Percentiles rank a stretch among this genome's conserved stretches.
These are phyloP conservation scores for Macrobrachium nipponense DNA, from an alignment of 1,140 invertebrate species.

Conservation along the genomic window DNA sequence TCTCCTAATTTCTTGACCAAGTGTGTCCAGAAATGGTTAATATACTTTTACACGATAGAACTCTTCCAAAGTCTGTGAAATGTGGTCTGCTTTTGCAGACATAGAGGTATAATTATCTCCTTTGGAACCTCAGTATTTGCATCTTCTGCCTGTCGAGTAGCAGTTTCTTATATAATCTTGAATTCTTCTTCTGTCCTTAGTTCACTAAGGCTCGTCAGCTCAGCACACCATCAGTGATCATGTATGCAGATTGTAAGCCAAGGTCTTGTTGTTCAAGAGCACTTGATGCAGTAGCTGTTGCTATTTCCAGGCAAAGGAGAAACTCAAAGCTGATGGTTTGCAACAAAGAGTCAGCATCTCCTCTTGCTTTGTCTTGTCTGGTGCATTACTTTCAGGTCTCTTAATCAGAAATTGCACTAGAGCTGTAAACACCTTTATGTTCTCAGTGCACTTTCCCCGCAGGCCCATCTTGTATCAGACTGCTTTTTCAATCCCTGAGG, in stretches of 20 bases:
- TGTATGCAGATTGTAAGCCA: background rate
- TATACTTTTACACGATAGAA: constrained; percentile 18
- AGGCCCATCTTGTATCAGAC: too few relatives aligned
- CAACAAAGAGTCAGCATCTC: background rate
- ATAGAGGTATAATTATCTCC: constrained; percentile 3
- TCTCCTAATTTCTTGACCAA: constrained; percentile 15
- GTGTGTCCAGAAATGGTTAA: constrained; percentile 10
- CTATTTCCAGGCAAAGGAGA: background rate
- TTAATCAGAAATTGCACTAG: too few relatives aligned
- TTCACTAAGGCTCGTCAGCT: background rate
- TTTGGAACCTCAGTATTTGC: constrained; percentile 13
- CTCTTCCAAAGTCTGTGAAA: constrained; percentile 4
- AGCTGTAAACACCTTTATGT: too few relatives aligned
- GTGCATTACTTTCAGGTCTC: too few relatives aligned
- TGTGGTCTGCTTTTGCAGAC: background rate
- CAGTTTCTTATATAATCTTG: constrained; percentile 1
- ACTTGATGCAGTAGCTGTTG: constrained; percentile 15
- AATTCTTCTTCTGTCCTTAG: constrained; percentile 26
- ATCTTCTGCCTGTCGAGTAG: background rate
- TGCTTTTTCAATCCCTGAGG: too few relatives aligned
- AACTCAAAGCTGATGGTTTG: background rate
- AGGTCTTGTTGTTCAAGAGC: background rate
- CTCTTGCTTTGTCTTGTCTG: background rate
- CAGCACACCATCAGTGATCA: constrained; percentile 11
- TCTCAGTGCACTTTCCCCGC: too few relatives aligned